These are phyloP conservation scores for Paramormyrops hopkinsi DNA, from an alignment of 2,797 vertebrate species.

Conservation along the genomic window DNA sequence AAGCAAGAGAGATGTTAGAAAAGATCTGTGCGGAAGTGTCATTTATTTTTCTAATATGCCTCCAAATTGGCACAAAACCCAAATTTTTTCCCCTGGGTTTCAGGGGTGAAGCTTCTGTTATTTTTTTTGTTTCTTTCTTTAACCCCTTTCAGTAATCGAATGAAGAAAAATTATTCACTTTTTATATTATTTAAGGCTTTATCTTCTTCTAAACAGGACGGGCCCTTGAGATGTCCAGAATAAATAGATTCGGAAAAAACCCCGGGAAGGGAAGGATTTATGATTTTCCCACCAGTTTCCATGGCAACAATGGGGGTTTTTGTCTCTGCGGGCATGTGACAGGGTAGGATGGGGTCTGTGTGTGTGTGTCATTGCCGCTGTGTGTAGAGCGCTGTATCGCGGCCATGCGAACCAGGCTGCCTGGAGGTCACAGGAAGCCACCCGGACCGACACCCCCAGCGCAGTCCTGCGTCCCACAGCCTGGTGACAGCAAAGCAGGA, in stretches of 20 bases:
- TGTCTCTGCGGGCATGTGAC: neutral
- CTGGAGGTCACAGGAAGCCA: neutral
- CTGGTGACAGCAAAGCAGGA: neutral
- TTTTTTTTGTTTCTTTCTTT: neutral
- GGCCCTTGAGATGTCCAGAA: neutral
- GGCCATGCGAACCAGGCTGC: neutral
- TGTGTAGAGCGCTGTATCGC: neutral
- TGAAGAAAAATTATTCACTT: neutral
- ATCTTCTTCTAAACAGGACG: neutral
- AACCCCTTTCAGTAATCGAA: neutral
- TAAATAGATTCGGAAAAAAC: neutral
- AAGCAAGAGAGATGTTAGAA: neutral
- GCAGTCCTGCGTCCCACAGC: neutral
- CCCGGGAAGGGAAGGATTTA: neutral
- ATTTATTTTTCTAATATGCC: neutral
- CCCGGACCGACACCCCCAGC: neutral
- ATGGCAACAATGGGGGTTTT: neutral
- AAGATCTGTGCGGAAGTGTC: neutral
- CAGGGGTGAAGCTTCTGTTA: neutral
- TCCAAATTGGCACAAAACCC: neutral
- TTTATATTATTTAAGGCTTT: neutral
- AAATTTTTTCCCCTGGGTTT: neutral
- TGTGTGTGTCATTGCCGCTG: neutral
- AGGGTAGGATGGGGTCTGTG: neutral
- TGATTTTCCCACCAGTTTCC: conserved; percentile 5